Base-by-base conservation (phyloP, 2,888 invertebrate species). In the Tachina grossa region DNA sequence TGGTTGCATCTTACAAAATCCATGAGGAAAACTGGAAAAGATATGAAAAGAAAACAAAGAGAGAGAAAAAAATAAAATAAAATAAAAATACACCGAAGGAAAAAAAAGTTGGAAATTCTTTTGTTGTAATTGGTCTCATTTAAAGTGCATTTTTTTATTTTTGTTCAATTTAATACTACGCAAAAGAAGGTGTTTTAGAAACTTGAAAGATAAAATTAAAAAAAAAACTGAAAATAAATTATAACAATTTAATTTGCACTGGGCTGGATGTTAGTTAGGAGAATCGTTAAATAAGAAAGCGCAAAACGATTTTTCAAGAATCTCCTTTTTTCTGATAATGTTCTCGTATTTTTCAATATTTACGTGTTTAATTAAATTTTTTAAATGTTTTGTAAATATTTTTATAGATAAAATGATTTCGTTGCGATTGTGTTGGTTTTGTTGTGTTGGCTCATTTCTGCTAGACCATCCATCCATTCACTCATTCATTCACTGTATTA, bases 401-500 rank as follows among this genome's bases (percentile, higher is more conserved):
- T 68, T 16, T 16, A 8, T 63, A 45, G 41, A 68, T 63, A 65
- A 55, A 65, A 31, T 66, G 16, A 14, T 57, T 68, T 49, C 19
- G 14, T 59, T 49, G 13, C 11, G 11, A 31, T 65, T 22, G 11
- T 49, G 2, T 69, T 49, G 13, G 16, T 14, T 3, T 31, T 45
- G 65, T 55, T 45, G 65, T 55, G 8, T 53, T 65, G 41, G 45
- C 14, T 66, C 53, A n/a, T 39, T 63, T 49, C 39, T 66, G 61
- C 45, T 63, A 74, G 68, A 57, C 79, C 72, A 77, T 6, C 31
- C 31, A 31, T 31, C 31, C 31, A 31, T 31, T 31, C 31, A 31
- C 4, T 31, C 31, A 31, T 31, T 31, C 31, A 31, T 84, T 85
- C 63, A 77, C 86, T 86, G 83, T 87, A 85, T 84, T 87, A 77